Percentiles rank a stretch among this genome's conserved stretches.
These are phyloP conservation scores for Chamaea fasciata DNA, from an alignment of 2,113 vertebrate species.

Conservation along the genomic window DNA sequence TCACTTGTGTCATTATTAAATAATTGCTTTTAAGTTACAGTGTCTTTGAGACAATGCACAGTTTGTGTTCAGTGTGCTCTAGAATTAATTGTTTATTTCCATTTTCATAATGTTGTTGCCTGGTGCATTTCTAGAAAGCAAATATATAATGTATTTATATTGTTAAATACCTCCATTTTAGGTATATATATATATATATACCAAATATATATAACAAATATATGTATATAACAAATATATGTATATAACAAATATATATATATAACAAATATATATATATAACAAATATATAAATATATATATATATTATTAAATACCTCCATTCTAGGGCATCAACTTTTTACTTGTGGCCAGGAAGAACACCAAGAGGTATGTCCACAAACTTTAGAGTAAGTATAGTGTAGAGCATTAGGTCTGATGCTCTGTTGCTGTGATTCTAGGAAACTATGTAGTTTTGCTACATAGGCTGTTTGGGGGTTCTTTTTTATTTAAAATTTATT, in stretches of 20 bases:
- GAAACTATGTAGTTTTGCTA: not conserved
- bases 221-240: no score
- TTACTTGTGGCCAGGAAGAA: not conserved
- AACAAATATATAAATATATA: not conserved
- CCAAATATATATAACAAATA: not conserved
- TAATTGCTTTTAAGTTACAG: not conserved
- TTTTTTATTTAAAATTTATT: not conserved
- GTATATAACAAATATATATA: no score
- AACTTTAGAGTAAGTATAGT: not conserved
- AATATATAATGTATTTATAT: not conserved
- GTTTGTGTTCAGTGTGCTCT: not conserved
- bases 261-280: not conserved
- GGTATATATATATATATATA: no score
- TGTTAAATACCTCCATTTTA: not conserved
- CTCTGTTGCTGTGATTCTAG: not conserved
- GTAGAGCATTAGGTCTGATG: not conserved
- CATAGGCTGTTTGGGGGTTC: not conserved
- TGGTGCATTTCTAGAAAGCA: not conserved
- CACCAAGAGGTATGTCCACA: rapidly evolving
- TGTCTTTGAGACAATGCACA: not conserved
- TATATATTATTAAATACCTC: not conserved
- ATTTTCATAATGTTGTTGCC: not conserved
- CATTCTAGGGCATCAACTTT: not conserved
- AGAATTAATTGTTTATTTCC: not conserved
- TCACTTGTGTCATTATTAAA: not conserved